phyloP scores from a whole-genome alignment of 1,140 invertebrate species.

The Drosophila pseudoobscura region DNA sequence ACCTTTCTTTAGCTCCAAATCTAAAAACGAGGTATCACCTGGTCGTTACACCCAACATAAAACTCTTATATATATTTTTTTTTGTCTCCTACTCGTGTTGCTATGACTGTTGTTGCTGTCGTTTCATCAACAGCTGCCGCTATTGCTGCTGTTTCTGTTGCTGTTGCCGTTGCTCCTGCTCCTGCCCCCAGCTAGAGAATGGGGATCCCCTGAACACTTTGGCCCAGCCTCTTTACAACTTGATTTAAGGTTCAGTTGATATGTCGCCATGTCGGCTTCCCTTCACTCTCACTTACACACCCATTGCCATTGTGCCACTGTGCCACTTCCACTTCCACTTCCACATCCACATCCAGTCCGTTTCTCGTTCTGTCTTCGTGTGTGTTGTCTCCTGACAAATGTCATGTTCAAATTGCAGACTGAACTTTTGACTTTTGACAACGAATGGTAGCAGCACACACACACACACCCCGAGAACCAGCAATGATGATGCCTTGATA shows the following conservation, averaged over 20 bases:
- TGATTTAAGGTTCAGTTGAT: constrained; percentile 80
- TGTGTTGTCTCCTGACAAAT: constrained; percentile 65
- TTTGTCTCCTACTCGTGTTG: constrained; percentile 42
- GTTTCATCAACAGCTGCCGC: constrained; percentile 75
- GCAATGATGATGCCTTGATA: constrained; percentile 46
- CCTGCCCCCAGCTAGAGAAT: neutral
- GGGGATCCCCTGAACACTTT: constrained; percentile 54
- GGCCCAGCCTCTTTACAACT: constrained; percentile 71
- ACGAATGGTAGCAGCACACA: neutral
- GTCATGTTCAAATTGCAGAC: constrained; percentile 77
- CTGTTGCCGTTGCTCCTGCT: neutral
- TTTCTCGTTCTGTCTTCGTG: constrained; percentile 11
- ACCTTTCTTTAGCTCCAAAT: too few relatives aligned
- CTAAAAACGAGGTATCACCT: constrained; percentile 16
- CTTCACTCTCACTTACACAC: neutral
- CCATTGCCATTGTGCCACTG: constrained; percentile 3
- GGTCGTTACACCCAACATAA: constrained; percentile 8
- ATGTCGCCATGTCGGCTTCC: constrained; percentile 50
- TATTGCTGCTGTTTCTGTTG: neutral
- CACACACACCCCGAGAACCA: constrained; percentile 4
- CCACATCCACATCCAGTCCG: neutral
- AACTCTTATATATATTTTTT: constrained; percentile 22
- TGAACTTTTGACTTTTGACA: constrained; percentile 75
- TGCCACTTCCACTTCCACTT: neutral
- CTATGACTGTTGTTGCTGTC: constrained; percentile 53